These are phyloP conservation scores for Spinibarbus caldwelli DNA, from an alignment of 2,797 vertebrate genomes.

Conservation along the genomic window DNA sequence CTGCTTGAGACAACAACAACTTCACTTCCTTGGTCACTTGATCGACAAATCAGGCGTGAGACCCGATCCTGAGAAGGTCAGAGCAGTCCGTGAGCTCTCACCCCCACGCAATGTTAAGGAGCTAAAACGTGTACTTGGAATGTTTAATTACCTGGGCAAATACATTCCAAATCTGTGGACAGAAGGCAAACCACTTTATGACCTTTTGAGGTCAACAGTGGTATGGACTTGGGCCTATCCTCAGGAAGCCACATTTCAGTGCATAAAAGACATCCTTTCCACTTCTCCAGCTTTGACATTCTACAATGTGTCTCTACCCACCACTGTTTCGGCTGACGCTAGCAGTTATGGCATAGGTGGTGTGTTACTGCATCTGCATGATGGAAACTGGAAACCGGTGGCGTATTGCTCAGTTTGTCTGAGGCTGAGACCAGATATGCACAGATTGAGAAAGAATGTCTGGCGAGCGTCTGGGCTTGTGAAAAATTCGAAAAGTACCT, in stretches of 20 bases:
- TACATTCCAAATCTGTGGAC: too few species aligned
- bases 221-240: neutral
- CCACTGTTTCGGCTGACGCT: neutral
- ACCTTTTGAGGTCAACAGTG: neutral
- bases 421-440: neutral
- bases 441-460: neutral
- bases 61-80: too few species aligned
- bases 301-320: neutral
- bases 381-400: neutral
- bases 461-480: neutral
- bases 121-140: too few species aligned
- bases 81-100: too few species aligned
- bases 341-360: conserved; percentile 10
- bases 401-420: neutral
- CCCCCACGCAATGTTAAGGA: too few species aligned
- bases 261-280: neutral
- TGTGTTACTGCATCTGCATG: neutral
- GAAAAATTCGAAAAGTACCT: too few species aligned
- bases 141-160: too few species aligned
- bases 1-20: too few species aligned
- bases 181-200: too few species aligned
- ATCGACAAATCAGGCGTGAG: too few species aligned
- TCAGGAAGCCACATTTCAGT: neutral
- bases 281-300: neutral
- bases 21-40: too few species aligned